These are phyloP conservation scores for Apis dorsata DNA, from an alignment of 1,140 invertebrate species.

Conservation along the genomic window DNA sequence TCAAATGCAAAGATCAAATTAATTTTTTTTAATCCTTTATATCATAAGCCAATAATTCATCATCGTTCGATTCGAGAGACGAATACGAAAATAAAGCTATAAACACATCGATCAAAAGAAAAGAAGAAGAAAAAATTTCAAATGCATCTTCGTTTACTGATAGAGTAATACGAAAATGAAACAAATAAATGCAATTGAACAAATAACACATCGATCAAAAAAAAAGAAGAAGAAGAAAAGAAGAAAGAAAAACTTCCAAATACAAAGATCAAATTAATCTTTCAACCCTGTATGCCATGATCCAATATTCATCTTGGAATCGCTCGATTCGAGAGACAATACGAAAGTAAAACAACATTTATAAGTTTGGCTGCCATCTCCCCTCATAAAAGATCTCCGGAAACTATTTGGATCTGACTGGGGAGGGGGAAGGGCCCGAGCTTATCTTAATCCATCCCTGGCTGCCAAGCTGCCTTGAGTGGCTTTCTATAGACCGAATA, in stretches of 20 bases:
- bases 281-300: background rate
- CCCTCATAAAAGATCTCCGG: constrained; percentile 15
- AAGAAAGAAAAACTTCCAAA: background rate
- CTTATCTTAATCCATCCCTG: constrained; percentile 59
- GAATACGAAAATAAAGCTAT: too few relatives aligned
- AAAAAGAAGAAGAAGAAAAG: background rate
- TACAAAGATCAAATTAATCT: too few relatives aligned
- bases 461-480: constrained; percentile 51
- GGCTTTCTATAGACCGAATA: constrained; percentile 58
- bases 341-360: constrained; percentile 31
- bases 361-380: constrained; percentile 26
- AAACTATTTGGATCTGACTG: constrained; percentile 51
- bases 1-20: too few relatives aligned
- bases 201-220: too few relatives aligned
- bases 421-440: constrained; percentile 2
- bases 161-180: background rate
- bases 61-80: too few relatives aligned
- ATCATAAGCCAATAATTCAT: too few relatives aligned
- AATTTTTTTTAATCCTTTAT: too few relatives aligned
- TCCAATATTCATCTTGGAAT: background rate
- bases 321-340: background rate
- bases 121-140: too few relatives aligned
- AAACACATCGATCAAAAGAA: too few relatives aligned
- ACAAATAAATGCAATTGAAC: background rate
- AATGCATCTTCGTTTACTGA: background rate